phyloP scores from a whole-genome alignment of 2,113 vertebrate genomes.

The Nibea albiflora region DNA sequence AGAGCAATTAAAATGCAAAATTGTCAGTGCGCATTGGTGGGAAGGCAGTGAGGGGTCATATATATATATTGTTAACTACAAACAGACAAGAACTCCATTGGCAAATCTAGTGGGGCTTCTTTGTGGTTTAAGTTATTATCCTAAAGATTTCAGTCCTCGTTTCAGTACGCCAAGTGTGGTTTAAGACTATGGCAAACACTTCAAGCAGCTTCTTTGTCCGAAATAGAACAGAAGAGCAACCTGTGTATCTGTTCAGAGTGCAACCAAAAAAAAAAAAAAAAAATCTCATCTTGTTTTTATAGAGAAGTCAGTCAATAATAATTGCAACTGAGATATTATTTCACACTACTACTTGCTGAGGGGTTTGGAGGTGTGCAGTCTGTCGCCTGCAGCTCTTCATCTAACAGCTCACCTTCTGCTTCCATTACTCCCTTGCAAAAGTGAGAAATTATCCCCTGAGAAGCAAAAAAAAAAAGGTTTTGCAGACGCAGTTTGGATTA shows the following conservation, averaged over 20 bases:
- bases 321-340: not conserved
- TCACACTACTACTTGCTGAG: slow-evolving; percentile 3
- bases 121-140: not conserved
- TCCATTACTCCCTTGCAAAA: not conserved
- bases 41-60: no score
- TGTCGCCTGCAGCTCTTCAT: not conserved
- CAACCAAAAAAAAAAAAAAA: not conserved
- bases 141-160: not conserved
- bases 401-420: not conserved
- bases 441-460: not conserved
- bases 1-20: not conserved
- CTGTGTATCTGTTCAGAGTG: not conserved
- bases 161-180: not conserved
- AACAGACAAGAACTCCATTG: no score
- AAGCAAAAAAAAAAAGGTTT: not conserved
- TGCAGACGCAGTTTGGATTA: not conserved
- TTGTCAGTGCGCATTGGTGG: not conserved
- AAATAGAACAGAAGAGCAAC: not conserved
- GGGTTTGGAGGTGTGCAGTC: not conserved
- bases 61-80: not conserved
- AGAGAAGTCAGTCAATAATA: slow-evolving; percentile 17
- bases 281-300: not conserved
- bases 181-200: not conserved
- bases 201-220: not conserved
- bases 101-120: not conserved